Evolutionary conservation across 2,888 invertebrate species (phyloP).

Genomic region (Cabera pusaria): DNA sequence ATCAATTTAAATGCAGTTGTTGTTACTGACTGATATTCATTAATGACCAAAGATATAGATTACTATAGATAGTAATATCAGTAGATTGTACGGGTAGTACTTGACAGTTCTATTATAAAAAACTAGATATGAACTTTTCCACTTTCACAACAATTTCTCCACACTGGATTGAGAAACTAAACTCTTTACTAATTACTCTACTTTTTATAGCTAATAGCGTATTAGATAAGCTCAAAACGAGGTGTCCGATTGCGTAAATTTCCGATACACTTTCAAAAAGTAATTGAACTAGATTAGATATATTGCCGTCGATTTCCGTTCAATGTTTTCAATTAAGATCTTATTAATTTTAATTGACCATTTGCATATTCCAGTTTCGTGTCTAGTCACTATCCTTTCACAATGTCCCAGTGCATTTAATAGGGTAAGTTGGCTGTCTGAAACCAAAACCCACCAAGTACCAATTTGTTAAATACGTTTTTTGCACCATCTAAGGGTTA

Average conservation of each 20-base stretch:
- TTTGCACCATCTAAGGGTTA: too few relatives aligned
- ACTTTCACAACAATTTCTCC: too few relatives aligned
- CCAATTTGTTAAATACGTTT: too few relatives aligned
- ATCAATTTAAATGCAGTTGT: too few relatives aligned
- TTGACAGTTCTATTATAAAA: too few relatives aligned
- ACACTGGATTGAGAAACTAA: background rate
- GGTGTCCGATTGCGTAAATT: slow-evolving; percentile 17
- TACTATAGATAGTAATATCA: too few relatives aligned
- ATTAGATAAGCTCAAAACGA: slow-evolving; percentile 14
- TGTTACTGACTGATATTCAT: too few relatives aligned
- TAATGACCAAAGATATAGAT: too few relatives aligned
- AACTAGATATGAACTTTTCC: too few relatives aligned
- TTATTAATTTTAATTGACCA: slow-evolving; percentile 40
- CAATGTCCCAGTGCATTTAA: slow-evolving; percentile 47
- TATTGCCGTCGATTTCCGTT: slow-evolving; percentile 31
- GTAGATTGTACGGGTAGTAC: too few relatives aligned
- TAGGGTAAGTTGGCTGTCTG: too few relatives aligned
- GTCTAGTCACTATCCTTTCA: slow-evolving; percentile 37
- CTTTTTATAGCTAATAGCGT: slow-evolving; percentile 6
- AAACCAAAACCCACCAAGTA: too few relatives aligned
- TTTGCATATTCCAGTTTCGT: slow-evolving; percentile 37
- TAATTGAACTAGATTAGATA: slow-evolving; percentile 31
- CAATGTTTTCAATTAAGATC: slow-evolving; percentile 34
- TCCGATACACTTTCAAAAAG: slow-evolving; percentile 22
- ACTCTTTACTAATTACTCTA: slow-evolving; percentile 8